Percentiles rank a stretch among this genome's conserved stretches.
phyloP scores from a whole-genome alignment of 2,888 invertebrate species.

The Eucera pruinosa region DNA sequence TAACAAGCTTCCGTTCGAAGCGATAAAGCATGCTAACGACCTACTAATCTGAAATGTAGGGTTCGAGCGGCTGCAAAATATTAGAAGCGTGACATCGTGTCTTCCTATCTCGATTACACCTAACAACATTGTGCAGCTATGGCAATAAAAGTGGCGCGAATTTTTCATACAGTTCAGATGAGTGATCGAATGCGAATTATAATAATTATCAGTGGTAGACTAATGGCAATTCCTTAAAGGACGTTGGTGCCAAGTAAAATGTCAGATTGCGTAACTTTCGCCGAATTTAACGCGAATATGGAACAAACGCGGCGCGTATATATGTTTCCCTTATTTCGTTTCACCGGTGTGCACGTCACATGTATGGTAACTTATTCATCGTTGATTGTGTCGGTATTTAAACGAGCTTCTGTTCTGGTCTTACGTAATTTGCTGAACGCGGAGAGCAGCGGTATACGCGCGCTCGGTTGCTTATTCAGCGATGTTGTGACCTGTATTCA shows the following conservation, averaged over 20 bases:
- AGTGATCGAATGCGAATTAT: too few species aligned
- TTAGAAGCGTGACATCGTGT: slow-evolving; percentile 1
- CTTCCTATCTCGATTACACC: too few species aligned
- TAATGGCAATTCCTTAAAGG: slow-evolving; percentile 25
- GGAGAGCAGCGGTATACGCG: slow-evolving; percentile 64
- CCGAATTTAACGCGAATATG: slow-evolving; percentile 77
- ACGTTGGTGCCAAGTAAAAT: slow-evolving; percentile 13
- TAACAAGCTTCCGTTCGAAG: slow-evolving; percentile 55
- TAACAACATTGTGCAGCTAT: too few species aligned
- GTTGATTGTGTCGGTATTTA: slow-evolving; percentile 75
- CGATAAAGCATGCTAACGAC: slow-evolving; percentile 57
- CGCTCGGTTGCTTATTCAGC: slow-evolving; percentile 80
- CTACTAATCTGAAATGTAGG: slow-evolving; percentile 50
- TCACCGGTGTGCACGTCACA: slow-evolving; percentile 19
- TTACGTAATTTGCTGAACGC: slow-evolving; percentile 80
- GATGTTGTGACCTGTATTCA: slow-evolving; percentile 81
- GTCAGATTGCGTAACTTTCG: slow-evolving; percentile 73
- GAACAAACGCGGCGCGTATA: slow-evolving; percentile 38
- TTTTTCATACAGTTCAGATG: too few species aligned
- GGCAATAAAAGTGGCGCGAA: too few species aligned
- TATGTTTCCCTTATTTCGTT: slow-evolving; percentile 54
- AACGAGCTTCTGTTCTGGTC: slow-evolving; percentile 81
- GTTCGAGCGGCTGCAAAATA: slow-evolving; percentile 29
- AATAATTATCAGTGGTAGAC: background rate
- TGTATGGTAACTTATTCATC: slow-evolving; percentile 50